A percentile compares a stretch with the other conserved stretches of the same genome.
Evolutionary conservation across 92 coral and sea anemone species (phyloP).

Genomic region (Bergia puertoricense): DNA sequence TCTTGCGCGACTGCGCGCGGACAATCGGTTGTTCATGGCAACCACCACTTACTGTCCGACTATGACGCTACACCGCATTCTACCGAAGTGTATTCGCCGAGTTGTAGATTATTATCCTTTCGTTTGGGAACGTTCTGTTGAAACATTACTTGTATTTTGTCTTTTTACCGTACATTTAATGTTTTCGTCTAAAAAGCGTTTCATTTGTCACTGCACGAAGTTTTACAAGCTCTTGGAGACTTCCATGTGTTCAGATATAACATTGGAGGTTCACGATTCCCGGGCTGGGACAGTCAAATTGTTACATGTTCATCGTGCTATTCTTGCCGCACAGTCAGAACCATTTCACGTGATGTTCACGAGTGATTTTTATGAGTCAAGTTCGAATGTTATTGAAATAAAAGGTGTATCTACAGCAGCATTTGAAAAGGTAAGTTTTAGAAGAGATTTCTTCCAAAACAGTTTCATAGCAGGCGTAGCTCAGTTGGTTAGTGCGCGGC

Average conservation of each 20-base stretch:
- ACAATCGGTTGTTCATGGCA: too few species aligned
- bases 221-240: background rate
- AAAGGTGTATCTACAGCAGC: background rate
- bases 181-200: background rate
- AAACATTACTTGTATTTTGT: too few species aligned
- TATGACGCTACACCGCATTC: too few species aligned
- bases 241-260: background rate
- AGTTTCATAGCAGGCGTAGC: too few species aligned
- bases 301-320: background rate
- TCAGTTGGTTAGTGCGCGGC: too few species aligned
- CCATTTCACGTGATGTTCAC: conserved; percentile 7
- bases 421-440: background rate
- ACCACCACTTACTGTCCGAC: too few species aligned
- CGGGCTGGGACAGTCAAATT: background rate
- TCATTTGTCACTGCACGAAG: background rate
- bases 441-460: too few species aligned
- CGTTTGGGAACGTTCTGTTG: too few species aligned
- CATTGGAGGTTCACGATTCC: background rate
- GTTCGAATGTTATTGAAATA: background rate
- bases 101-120: too few species aligned
- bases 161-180: too few species aligned
- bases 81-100: too few species aligned
- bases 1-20: too few species aligned
- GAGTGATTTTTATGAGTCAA: background rate
- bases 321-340: background rate